Conservation (phyloP, 2,888 invertebrate genomes). For the Archaeoteleia sp. region DNA sequence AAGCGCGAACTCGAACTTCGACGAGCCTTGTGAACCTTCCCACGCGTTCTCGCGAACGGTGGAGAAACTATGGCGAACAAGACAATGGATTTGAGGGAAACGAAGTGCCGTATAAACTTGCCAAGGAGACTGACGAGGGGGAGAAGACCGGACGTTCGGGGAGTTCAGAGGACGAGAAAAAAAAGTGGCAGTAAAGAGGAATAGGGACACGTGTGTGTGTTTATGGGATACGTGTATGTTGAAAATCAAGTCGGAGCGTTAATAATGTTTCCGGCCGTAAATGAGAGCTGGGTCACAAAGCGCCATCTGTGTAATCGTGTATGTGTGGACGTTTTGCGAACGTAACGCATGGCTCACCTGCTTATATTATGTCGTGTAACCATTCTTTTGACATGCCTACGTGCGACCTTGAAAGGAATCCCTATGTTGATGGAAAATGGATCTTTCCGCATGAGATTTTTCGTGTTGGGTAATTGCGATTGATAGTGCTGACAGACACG, state of each 20-base stretch:
- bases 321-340: constrained; percentile 23
- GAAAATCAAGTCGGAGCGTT: constrained; percentile 42
- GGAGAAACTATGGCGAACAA: constrained; percentile 69
- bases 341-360: too few relatives aligned
- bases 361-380: too few relatives aligned
- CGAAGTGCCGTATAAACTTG: constrained; percentile 22
- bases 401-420: too few relatives aligned
- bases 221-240: constrained; percentile 29
- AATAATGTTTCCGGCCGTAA: constrained; percentile 45
- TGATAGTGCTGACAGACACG: too few relatives aligned
- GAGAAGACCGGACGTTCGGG: constrained; percentile 45
- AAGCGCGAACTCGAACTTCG: constrained; percentile 65
- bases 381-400: too few relatives aligned
- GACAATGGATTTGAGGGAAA: constrained; percentile 68
- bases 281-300: constrained; percentile 44
- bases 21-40: constrained; percentile 73
- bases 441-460: too few relatives aligned
- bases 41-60: constrained; percentile 64
- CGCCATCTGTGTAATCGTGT: constrained; percentile 35
- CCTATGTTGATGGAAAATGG: too few relatives aligned
- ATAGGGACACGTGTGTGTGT: constrained; percentile 23
- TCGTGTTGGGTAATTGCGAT: too few relatives aligned
- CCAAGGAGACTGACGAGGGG: constrained; percentile 21
- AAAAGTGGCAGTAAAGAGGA: constrained; percentile 41
- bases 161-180: constrained; percentile 34